phyloP scores from a whole-genome alignment of 2,888 invertebrate genomes.

The Hypercompe scribonia region DNA sequence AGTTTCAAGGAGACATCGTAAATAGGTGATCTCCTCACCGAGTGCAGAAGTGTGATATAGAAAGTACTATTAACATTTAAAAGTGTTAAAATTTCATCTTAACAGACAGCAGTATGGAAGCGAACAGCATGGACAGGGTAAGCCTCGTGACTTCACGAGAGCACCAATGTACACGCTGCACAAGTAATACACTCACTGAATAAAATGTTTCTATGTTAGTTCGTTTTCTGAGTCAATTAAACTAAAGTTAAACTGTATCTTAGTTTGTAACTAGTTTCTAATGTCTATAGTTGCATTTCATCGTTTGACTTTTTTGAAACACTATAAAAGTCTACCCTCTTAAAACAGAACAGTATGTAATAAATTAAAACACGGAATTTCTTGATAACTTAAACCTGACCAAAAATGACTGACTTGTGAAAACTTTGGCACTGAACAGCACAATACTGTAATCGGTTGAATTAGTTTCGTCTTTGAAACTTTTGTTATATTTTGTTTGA shows the following conservation, averaged over 20 bases:
- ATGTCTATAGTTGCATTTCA: neutral
- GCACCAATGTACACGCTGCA: conserved; percentile 60
- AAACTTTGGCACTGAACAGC: conserved; percentile 45
- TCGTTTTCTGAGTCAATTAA: neutral
- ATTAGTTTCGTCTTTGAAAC: conserved; percentile 47
- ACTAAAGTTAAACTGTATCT: neutral
- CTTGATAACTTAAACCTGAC: conserved; percentile 56
- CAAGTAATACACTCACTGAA: conserved; percentile 53
- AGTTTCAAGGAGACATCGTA: conserved; percentile 83
- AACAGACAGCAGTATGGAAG: conserved; percentile 72
- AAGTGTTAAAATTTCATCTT: conserved; percentile 62
- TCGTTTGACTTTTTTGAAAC: too few relatives aligned
- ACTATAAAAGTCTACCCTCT: too few relatives aligned
- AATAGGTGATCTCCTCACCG: conserved; percentile 72
- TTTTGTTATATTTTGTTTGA: conserved; percentile 45
- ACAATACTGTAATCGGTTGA: conserved; percentile 41
- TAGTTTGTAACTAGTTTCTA: neutral
- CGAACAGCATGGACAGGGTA: conserved; percentile 77
- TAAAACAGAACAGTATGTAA: conserved; percentile 36
- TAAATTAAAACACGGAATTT: conserved; percentile 64
- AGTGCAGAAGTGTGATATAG: conserved; percentile 78
- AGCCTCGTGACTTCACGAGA: conserved; percentile 70
- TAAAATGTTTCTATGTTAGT: neutral
- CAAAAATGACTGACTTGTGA: conserved; percentile 47
- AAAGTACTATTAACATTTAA: conserved; percentile 64